phyloP scores from a whole-genome alignment of 2,888 invertebrate species.

The Camptogramma bilineatum region DNA sequence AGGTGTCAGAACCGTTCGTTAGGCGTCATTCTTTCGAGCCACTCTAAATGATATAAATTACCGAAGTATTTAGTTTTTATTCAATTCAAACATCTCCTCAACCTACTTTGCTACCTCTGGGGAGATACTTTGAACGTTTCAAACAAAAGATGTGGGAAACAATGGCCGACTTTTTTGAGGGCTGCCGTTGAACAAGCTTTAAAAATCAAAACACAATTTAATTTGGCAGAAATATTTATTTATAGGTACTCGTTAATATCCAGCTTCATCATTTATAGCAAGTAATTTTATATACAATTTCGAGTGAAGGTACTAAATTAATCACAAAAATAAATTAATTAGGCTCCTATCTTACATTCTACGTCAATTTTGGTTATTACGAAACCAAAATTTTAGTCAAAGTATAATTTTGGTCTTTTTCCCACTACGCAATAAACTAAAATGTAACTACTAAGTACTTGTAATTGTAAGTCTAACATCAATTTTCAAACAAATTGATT shows the following conservation, averaged over 20 bases:
- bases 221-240: conserved; percentile 86
- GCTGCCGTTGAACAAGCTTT: conserved; percentile 31
- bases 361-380: conserved; percentile 75
- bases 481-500: conserved; percentile 63
- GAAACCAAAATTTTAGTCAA: conserved; percentile 64
- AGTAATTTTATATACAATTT: conserved; percentile 80
- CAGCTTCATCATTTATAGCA: conserved; percentile 81
- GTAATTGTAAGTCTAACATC: conserved; percentile 69
- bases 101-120: conserved; percentile 33
- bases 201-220: conserved; percentile 65
- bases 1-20: conserved; percentile 69
- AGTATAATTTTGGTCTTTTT: conserved; percentile 70
- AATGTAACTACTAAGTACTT: conserved; percentile 62
- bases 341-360: conserved; percentile 71
- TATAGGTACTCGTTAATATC: conserved; percentile 77
- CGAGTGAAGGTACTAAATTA: conserved; percentile 78
- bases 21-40: conserved; percentile 56
- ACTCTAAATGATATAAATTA: conserved; percentile 61
- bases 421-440: conserved; percentile 61
- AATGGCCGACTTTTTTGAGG: conserved; percentile 48
- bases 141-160: conserved; percentile 52
- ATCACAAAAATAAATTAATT: conserved; percentile 82
- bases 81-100: conserved; percentile 39
- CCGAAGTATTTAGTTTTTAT: conserved; percentile 57
- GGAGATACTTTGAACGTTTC: conserved; percentile 47